phyloP scores from a whole-genome alignment of 2,888 invertebrate species.

The Apamea epomidion region DNA sequence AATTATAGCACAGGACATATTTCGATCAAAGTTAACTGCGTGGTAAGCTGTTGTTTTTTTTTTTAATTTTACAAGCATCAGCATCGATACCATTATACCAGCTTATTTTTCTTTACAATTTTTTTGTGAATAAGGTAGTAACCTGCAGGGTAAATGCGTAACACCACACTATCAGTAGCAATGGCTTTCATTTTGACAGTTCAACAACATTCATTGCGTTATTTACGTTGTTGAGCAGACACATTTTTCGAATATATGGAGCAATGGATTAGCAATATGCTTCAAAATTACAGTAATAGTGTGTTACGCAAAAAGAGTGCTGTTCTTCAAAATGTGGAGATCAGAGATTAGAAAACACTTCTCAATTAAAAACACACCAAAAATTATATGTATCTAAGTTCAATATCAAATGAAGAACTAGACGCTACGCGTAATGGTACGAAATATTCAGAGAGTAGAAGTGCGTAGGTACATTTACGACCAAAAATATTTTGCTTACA shows the following conservation, averaged over 20 bases:
- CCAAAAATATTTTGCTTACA: not conserved
- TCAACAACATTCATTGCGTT: no score
- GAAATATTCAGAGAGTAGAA: not conserved
- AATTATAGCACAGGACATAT: no score
- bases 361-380: not conserved
- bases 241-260: no score
- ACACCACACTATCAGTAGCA: no score
- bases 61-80: not conserved
- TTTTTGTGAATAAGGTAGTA: not conserved
- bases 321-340: not conserved
- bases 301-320: no score
- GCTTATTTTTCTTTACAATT: not conserved
- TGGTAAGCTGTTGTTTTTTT: slow-evolving; percentile 5
- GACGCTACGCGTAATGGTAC: not conserved
- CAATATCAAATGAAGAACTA: not conserved
- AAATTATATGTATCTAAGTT: not conserved
- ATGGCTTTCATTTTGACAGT: no score
- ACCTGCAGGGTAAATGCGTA: no score
- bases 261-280: no score
- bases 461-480: no score
- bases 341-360: not conserved
- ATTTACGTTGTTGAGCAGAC: no score
- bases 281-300: no score
- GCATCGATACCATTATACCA: not conserved
- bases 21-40: slow-evolving; percentile 24